A percentile compares a stretch with the other conserved stretches of the same genome.
Conservation (phyloP, 2,797 vertebrate species). For the Fistularia tabacaria region DNA sequence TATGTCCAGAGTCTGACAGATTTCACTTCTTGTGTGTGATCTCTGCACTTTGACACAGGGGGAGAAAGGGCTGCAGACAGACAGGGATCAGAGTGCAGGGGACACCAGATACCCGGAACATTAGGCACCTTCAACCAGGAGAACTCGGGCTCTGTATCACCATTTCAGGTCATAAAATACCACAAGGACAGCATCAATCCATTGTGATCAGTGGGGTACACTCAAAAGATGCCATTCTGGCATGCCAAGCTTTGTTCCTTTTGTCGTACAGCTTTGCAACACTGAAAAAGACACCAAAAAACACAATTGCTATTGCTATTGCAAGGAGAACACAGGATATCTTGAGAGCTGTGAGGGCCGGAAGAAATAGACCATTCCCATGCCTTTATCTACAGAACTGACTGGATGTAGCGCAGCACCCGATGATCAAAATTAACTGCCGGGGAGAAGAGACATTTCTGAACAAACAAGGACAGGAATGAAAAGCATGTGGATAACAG, state of each 20-base stretch:
- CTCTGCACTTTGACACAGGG: slow-evolving; percentile 2
- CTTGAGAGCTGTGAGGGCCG: too few relatives aligned
- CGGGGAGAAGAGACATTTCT: slow-evolving; percentile 24
- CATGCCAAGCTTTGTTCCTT: too few relatives aligned
- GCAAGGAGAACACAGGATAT: too few relatives aligned
- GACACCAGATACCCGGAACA: slow-evolving; percentile 14
- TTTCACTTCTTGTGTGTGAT: slow-evolving; percentile 8
- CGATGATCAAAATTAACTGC: slow-evolving; percentile 25
- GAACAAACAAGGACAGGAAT: slow-evolving; percentile 46
- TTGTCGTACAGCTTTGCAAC: background rate
- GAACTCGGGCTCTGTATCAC: background rate
- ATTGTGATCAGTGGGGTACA: slow-evolving; percentile 2
- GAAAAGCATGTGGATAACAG: slow-evolving; percentile 33
- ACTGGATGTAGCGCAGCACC: slow-evolving; percentile 11
- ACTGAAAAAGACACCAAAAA: background rate
- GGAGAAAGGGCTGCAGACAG: background rate
- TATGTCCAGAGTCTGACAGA: slow-evolving; percentile 1
- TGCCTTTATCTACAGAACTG: slow-evolving; percentile 23
- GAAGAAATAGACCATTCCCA: background rate
- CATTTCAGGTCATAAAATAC: slow-evolving; percentile 3
- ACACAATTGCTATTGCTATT: background rate
- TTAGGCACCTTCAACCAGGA: background rate
- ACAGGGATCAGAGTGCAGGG: slow-evolving; percentile 1
- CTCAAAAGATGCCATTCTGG: background rate
- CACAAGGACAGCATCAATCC: background rate